phyloP scores from a whole-genome alignment of 1,140 invertebrate species.

The Alviniconcha marisindica region DNA sequence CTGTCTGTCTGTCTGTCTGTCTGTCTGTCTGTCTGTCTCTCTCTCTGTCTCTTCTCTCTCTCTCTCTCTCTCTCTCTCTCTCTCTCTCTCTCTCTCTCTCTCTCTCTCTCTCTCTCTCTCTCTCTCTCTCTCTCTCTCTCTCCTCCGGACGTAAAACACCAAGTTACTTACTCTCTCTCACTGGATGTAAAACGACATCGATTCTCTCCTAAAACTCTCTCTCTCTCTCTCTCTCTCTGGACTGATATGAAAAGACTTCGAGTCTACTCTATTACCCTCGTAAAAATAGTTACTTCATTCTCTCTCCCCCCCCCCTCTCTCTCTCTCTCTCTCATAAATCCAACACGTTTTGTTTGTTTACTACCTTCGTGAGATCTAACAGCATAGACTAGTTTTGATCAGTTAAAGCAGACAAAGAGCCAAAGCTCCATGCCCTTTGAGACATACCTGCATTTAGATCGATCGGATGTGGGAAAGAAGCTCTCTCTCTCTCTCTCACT shows the following conservation, averaged over 20 bases:
- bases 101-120: constrained; percentile 1
- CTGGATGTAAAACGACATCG: too few relatives aligned
- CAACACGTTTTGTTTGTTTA: background rate
- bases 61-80: constrained; percentile 23
- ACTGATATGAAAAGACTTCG: too few relatives aligned
- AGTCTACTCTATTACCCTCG: too few relatives aligned
- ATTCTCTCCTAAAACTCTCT: background rate
- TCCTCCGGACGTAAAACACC: too few relatives aligned
- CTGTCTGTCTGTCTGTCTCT: background rate
- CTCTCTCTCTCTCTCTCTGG: constrained; percentile 17
- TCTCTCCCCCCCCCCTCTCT: background rate
- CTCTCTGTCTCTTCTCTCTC: background rate
- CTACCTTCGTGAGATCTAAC: background rate
- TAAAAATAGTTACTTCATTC: background rate
- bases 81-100: background rate
- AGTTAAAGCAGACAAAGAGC: background rate
- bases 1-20: background rate
- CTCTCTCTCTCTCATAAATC: background rate
- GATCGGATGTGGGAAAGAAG: too few relatives aligned
- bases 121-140: background rate
- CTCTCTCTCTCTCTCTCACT: too few relatives aligned
- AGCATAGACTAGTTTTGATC: background rate
- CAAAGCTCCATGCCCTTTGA: background rate
- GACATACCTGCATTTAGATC: background rate
- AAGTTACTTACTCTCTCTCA: too few relatives aligned